A percentile compares a stretch with the other conserved stretches of the same genome.
Conservation (phyloP, 2,797 vertebrate genomes). For the Esox masquinongy region DNA sequence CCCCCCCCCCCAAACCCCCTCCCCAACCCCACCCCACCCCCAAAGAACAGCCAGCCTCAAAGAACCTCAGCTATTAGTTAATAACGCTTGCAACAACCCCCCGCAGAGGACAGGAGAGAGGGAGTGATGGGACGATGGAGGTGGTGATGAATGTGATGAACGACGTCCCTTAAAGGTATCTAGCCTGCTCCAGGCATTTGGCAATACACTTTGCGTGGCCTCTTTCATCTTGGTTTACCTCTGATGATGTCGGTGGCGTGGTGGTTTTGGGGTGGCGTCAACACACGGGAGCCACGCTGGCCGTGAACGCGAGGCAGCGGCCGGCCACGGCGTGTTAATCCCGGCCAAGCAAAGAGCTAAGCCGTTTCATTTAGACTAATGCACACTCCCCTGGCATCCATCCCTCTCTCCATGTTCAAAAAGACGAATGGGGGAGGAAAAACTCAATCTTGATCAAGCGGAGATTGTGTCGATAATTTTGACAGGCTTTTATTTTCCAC, state of each 20-base stretch:
- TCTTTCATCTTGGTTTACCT: conserved; percentile 59
- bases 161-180: not conserved
- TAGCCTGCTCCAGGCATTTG: conserved; percentile 49
- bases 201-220: conserved; percentile 37
- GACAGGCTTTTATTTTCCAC: conserved; percentile 45
- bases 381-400: conserved; percentile 10
- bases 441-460: conserved; percentile 57
- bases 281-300: conserved; percentile 18
- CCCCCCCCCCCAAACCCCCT: not conserved
- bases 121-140: conserved; percentile 19
- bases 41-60: conserved; percentile 56
- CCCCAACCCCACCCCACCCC: not conserved
- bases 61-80: conserved; percentile 62
- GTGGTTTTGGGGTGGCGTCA: conserved; percentile 55
- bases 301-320: conserved; percentile 53
- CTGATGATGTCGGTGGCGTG: conserved; percentile 43
- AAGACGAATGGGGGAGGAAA: conserved; percentile 1
- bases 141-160: conserved; percentile 23
- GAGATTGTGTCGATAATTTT: conserved; percentile 64
- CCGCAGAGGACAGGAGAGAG: conserved; percentile 45
- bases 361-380: conserved; percentile 59
- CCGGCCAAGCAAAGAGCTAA: conserved; percentile 41
- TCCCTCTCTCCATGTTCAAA: not conserved
- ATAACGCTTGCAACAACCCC: conserved; percentile 56
- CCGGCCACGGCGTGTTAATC: conserved; percentile 39